phyloP scores from a whole-genome alignment of 2,797 vertebrate genomes.

The Danio kyathit region DNA sequence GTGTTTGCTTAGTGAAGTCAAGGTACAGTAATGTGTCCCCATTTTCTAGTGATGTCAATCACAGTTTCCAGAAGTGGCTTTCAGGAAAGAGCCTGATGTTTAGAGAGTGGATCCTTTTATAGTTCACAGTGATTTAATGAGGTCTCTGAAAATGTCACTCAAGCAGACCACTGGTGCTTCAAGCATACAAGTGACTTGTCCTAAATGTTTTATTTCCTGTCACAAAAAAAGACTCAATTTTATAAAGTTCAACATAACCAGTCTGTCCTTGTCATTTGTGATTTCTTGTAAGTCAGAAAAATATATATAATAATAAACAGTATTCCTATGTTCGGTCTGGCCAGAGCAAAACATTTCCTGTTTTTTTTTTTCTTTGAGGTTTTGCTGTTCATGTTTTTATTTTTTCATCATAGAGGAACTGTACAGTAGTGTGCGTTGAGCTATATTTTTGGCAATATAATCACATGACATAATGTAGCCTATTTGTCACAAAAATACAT shows the following conservation, averaged over 20 bases:
- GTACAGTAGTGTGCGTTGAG: background rate
- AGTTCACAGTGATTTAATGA: conserved; percentile 67
- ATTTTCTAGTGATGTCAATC: conserved; percentile 70
- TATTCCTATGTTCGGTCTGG: conserved; percentile 15
- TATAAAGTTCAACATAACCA: conserved; percentile 1
- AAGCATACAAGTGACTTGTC: conserved; percentile 4
- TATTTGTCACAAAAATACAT: conserved; percentile 9
- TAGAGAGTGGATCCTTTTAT: conserved; percentile 65
- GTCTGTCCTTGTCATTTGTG: background rate
- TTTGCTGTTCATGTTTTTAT: background rate
- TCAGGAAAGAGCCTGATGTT: conserved; percentile 66
- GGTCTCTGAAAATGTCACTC: conserved; percentile 53
- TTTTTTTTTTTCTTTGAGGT: conserved; percentile 13
- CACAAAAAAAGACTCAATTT: conserved; percentile 1
- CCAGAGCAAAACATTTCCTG: background rate
- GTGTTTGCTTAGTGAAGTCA: conserved; percentile 4
- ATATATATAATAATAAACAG: background rate
- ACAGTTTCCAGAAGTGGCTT: conserved; percentile 63
- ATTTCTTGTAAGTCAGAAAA: background rate
- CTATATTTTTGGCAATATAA: conserved; percentile 1
- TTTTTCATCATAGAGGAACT: conserved; percentile 13
- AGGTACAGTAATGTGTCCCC: conserved; percentile 3
- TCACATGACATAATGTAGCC: background rate
- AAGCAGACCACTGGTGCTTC: background rate
- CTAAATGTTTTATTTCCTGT: conserved; percentile 1